Evolutionary conservation across 2,888 invertebrate genomes (phyloP).

Genomic region (Latrodectus hesperus): DNA sequence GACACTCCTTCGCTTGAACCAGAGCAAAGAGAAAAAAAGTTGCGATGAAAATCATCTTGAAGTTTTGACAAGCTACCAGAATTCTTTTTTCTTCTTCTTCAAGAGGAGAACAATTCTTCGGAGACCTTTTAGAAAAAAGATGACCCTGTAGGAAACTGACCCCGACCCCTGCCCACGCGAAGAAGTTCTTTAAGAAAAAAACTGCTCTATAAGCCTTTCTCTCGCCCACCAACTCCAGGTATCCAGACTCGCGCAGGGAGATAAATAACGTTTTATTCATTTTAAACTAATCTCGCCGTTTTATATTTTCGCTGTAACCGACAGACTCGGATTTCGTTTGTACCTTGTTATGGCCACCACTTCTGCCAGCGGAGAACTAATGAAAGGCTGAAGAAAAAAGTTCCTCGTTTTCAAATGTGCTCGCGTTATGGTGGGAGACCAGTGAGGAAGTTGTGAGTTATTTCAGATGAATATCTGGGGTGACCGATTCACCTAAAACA

Average conservation of each 20-base stretch:
- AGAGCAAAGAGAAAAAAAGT: background rate
- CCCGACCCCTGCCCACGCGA: constrained; percentile 25
- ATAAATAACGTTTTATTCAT: background rate
- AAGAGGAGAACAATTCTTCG: background rate
- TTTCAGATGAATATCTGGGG: background rate
- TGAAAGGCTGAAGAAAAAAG: background rate
- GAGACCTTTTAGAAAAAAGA: background rate
- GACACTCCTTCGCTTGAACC: background rate
- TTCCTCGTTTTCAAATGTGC: background rate
- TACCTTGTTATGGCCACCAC: too few relatives aligned
- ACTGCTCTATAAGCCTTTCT: background rate
- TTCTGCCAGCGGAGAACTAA: background rate
- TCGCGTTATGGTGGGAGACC: background rate
- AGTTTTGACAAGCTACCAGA: background rate
- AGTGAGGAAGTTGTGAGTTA: background rate
- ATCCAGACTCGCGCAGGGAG: background rate
- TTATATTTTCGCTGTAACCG: background rate
- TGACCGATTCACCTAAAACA: background rate
- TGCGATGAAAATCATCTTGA: background rate
- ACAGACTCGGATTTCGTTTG: background rate
- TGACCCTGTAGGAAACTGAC: constrained; percentile 34
- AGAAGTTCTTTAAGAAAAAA: background rate
- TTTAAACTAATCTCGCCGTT: background rate
- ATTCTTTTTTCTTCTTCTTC: background rate
- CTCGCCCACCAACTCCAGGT: background rate